phyloP scores from a whole-genome alignment of 2,797 vertebrate species.

The Protosalanx chinensis region DNA sequence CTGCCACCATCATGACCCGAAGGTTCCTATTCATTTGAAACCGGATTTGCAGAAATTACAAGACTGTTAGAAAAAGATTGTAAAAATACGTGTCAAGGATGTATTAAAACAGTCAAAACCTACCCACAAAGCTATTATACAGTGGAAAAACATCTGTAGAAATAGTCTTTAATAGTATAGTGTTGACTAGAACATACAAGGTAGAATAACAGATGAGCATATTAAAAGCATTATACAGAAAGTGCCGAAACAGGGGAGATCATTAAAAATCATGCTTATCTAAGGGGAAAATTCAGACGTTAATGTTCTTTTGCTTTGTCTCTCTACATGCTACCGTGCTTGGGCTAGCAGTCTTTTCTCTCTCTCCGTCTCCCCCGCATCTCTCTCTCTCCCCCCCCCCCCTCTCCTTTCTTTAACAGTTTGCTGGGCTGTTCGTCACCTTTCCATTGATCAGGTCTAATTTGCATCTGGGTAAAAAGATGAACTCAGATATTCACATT shows the following conservation, averaged over 20 bases:
- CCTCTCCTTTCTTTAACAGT: slow-evolving; percentile 64
- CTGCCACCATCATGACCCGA: slow-evolving; percentile 56
- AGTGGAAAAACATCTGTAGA: slow-evolving; percentile 61
- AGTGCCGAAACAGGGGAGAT: slow-evolving; percentile 55
- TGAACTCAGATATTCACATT: slow-evolving; percentile 92
- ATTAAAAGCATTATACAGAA: slow-evolving; percentile 50
- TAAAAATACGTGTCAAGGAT: slow-evolving; percentile 17
- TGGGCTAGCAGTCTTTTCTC: slow-evolving; percentile 64
- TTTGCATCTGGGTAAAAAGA: slow-evolving; percentile 94
- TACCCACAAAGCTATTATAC: slow-evolving; percentile 36
- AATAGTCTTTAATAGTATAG: slow-evolving; percentile 37
- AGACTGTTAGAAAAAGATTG: slow-evolving; percentile 8
- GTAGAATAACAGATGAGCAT: slow-evolving; percentile 56
- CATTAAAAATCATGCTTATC: slow-evolving; percentile 79
- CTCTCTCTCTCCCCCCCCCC: slow-evolving; percentile 46
- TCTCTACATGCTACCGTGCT: slow-evolving; percentile 54
- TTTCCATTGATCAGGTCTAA: slow-evolving; percentile 95
- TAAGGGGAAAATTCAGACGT: slow-evolving; percentile 72
- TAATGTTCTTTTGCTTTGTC: slow-evolving; percentile 70
- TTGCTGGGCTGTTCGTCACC: slow-evolving; percentile 79
- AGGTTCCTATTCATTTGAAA: slow-evolving; percentile 58
- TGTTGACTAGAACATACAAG: slow-evolving; percentile 44
- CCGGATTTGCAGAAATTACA: slow-evolving; percentile 61
- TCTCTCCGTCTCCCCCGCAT: slow-evolving; percentile 46
- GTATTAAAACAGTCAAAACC: slow-evolving; percentile 12